These are phyloP conservation scores for Clepsis dumicolana DNA, from an alignment of 2,888 invertebrate species.

Conservation along the genomic window DNA sequence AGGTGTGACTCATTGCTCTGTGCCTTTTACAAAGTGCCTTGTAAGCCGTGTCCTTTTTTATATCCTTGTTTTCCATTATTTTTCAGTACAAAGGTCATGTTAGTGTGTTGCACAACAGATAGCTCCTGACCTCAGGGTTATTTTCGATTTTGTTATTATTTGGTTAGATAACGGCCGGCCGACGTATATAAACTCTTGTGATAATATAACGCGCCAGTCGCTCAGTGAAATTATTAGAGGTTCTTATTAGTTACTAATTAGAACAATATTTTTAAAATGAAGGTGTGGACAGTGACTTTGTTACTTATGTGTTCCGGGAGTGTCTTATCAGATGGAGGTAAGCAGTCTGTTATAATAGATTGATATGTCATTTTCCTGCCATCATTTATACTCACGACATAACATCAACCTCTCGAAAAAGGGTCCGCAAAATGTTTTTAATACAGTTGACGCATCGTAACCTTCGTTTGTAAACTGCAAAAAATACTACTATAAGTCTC, in stretches of 20 bases:
- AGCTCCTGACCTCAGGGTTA: not conserved
- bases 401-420: too few relatives aligned
- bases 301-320: slow-evolving; percentile 46
- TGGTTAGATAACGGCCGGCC: slow-evolving; percentile 12
- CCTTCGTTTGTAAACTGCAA: too few relatives aligned
- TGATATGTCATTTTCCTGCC: too few relatives aligned
- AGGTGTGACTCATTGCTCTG: too few relatives aligned
- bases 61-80: not conserved
- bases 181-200: slow-evolving; percentile 31
- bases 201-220: slow-evolving; percentile 13
- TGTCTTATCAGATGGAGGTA: slow-evolving; percentile 48
- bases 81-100: not conserved
- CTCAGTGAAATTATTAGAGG: not conserved
- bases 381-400: too few relatives aligned
- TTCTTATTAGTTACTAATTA: slow-evolving; percentile 38
- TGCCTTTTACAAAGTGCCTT: too few relatives aligned
- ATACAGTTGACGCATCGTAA: too few relatives aligned
- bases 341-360: not conserved
- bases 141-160: slow-evolving; percentile 6
- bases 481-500: too few relatives aligned
- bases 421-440: too few relatives aligned
- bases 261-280: slow-evolving; percentile 45
- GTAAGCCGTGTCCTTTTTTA: too few relatives aligned
- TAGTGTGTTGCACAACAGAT: slow-evolving; percentile 3
- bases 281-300: slow-evolving; percentile 42